These are phyloP conservation scores for Malurus splendens DNA, from an alignment of 2,797 vertebrate genomes.

Conservation along the genomic window DNA sequence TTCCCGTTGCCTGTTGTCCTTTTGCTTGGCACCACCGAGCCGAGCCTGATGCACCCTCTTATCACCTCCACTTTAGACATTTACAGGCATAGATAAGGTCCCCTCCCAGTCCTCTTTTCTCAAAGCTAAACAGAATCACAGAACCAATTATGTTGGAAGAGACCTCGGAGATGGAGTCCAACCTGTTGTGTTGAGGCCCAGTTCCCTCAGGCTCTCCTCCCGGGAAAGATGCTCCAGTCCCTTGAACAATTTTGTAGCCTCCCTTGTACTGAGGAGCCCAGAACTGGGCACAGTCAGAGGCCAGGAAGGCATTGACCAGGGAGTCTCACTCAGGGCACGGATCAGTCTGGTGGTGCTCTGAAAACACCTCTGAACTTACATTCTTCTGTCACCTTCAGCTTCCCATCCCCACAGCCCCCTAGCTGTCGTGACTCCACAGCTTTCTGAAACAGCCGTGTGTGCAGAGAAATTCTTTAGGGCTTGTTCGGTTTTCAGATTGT, in stretches of 20 bases:
- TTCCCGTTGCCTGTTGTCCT: not conserved
- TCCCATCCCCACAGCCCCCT: accelerated
- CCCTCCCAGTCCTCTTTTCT: not conserved
- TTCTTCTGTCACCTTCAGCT: no score
- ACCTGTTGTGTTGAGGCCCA: accelerated
- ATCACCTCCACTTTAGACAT: not conserved
- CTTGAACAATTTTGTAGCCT: accelerated
- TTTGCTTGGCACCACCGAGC: not conserved
- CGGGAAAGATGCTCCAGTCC: not conserved
- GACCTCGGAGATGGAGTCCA: no score
- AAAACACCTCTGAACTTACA: accelerated
- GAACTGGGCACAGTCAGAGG: accelerated
- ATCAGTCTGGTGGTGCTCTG: accelerated
- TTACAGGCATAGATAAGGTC: not conserved
- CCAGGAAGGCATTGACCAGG: not conserved
- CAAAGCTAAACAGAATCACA: not conserved
- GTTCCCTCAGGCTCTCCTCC: not conserved
- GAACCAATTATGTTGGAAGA: not conserved
- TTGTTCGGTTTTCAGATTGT: not conserved
- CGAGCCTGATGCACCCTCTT: not conserved
- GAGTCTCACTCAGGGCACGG: accelerated
- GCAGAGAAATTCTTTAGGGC: not conserved
- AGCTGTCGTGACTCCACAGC: not conserved
- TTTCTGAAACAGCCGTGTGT: not conserved
- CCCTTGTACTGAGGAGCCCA: accelerated